Evolutionary conservation across 2,888 invertebrate genomes (phyloP).

Genomic region (Drosophila heteroneura): DNA sequence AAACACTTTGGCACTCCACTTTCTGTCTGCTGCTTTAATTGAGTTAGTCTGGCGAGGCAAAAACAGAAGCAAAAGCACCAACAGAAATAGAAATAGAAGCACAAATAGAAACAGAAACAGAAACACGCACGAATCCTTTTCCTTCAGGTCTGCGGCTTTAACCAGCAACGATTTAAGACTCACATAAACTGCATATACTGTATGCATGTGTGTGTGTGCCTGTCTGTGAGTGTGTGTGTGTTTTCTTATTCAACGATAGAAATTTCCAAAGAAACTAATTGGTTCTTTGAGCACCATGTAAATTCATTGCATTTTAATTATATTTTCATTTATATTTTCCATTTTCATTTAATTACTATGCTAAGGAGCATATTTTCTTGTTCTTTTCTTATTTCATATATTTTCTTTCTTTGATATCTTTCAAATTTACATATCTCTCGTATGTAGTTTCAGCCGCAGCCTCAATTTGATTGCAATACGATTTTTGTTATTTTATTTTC

Average conservation of each 20-base stretch:
- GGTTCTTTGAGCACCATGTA: not conserved
- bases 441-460: not conserved
- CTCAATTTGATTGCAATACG: conserved; percentile 17
- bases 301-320: not conserved
- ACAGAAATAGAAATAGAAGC: conserved; percentile 34
- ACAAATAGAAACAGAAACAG: conserved; percentile 3
- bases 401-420: not conserved
- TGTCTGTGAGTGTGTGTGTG: not conserved
- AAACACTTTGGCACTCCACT: conserved; percentile 63
- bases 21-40: conserved; percentile 75
- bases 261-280: not conserved
- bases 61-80: conserved; percentile 35
- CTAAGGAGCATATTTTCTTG: no score
- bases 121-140: conserved; percentile 39
- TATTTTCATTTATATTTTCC: not conserved
- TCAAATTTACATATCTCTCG: not conserved
- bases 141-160: conserved; percentile 27
- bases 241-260: not conserved
- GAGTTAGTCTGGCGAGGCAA: conserved; percentile 74
- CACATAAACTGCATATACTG: conserved; percentile 10
- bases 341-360: not conserved
- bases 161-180: conserved; percentile 20
- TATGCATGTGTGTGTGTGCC: not conserved
- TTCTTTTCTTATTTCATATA: not conserved
- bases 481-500: conserved; percentile 20